Evolutionary conservation across 2,113 vertebrate species (phyloP).

Genomic region (Embiotoca jacksoni): DNA sequence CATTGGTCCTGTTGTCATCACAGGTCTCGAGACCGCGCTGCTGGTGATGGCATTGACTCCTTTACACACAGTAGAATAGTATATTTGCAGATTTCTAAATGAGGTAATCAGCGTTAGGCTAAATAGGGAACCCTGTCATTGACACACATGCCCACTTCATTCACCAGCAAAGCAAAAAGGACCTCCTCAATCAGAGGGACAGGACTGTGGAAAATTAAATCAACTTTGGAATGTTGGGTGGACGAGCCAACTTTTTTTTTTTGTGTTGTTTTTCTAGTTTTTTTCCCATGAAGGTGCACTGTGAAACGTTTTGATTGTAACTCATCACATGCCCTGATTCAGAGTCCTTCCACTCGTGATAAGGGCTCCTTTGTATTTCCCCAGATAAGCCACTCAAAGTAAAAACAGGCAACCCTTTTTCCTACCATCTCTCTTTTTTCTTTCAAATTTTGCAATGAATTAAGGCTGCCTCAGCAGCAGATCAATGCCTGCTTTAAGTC

Average conservation of each 20-base stretch:
- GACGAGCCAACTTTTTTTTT: conserved; percentile 63
- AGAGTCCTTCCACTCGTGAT: conserved; percentile 64
- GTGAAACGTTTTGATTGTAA: conserved; percentile 80
- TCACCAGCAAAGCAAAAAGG: conserved; percentile 63
- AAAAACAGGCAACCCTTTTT: conserved; percentile 64
- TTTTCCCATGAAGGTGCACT: conserved; percentile 72
- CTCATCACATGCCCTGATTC: conserved; percentile 80
- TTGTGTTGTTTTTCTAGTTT: conserved; percentile 2
- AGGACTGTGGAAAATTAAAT: conserved; percentile 64
- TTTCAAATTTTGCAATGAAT: conserved; percentile 44
- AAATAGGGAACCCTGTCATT: conserved; percentile 83
- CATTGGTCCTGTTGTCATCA: conserved; percentile 82
- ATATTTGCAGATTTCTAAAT: conserved; percentile 87
- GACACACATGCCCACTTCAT: conserved; percentile 70
- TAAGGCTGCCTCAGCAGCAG: conserved; percentile 77
- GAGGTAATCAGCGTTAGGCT: conserved; percentile 85
- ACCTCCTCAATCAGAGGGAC: conserved; percentile 66
- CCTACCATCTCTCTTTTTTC: background rate
- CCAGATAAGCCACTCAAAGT: conserved; percentile 75
- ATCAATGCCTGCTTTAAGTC: conserved; percentile 72
- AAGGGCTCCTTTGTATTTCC: conserved; percentile 66
- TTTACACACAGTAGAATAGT: conserved; percentile 82
- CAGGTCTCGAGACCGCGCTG: conserved; percentile 79
- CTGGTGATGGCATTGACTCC: conserved; percentile 85
- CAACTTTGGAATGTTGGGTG: conserved; percentile 81